phyloP scores from a whole-genome alignment of 2,888 invertebrate genomes.

The Drosophila eohydei region DNA sequence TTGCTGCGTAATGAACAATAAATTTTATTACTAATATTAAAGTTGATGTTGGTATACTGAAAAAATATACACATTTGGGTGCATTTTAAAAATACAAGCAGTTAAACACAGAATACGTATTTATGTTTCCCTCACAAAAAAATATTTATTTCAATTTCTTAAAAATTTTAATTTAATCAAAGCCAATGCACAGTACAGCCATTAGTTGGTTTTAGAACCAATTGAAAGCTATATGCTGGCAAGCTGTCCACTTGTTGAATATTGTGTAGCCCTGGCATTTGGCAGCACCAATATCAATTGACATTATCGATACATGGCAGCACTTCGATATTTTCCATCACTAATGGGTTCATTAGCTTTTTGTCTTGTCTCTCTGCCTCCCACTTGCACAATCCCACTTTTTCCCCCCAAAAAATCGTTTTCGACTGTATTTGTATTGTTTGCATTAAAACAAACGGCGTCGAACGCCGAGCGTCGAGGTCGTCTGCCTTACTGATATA shows the following conservation, averaged over 20 bases:
- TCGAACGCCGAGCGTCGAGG: slow-evolving; percentile 52
- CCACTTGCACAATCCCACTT: slow-evolving; percentile 38
- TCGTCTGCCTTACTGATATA: slow-evolving; percentile 55
- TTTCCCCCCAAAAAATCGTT: slow-evolving; percentile 51
- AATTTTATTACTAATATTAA: slow-evolving; percentile 14
- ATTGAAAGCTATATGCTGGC: background rate
- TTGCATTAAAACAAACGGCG: slow-evolving; percentile 68
- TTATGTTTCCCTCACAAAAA: too few relatives aligned
- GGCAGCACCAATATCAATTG: background rate
- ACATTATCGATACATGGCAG: slow-evolving; percentile 24
- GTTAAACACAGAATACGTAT: too few relatives aligned
- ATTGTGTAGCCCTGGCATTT: slow-evolving; percentile 22
- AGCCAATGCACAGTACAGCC: background rate
- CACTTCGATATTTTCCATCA: slow-evolving; percentile 38
- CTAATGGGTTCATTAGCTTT: slow-evolving; percentile 67
- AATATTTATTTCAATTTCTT: too few relatives aligned
- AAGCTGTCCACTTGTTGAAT: slow-evolving; percentile 29
- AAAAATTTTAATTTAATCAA: too few relatives aligned
- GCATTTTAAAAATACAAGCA: too few relatives aligned
- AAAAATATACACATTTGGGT: slow-evolving; percentile 4
- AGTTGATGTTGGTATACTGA: slow-evolving; percentile 9
- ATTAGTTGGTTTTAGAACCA: slow-evolving; percentile 2
- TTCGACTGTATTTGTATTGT: slow-evolving; percentile 55
- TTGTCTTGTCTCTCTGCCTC: slow-evolving; percentile 51
- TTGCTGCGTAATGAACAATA: slow-evolving; percentile 12